Evolutionary conservation across 2,888 invertebrate genomes (phyloP), one percentile per base, ranked within the genome.

Genomic region (Leptopilina syphax): DNA sequence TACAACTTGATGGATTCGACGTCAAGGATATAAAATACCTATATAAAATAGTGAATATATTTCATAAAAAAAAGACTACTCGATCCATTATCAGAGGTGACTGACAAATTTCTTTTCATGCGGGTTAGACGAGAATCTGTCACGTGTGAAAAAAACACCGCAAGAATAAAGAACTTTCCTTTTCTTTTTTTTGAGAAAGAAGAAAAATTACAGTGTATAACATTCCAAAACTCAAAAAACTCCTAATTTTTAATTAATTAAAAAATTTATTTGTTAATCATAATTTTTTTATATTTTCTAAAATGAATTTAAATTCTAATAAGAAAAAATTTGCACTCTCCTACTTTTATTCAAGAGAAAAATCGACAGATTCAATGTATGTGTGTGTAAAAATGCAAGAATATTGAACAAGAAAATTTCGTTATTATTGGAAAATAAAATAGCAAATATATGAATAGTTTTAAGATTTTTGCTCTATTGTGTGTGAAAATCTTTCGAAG

Each of bases 351-450:
- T 44, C 44, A 44, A 50, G 9, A 50, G 12, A 50, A 50, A 50
- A 9, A 10, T 50, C 12, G 1, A 9, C 10, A 50, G 50, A 44
- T 44, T 7, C 7, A 8, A 34, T 34, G 44, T 44, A 44, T 6
- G 44, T 44, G 44, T 44, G 44, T 44, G 44, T 44, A 8, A 44
- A 44, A 50, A 50, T 50, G 9, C 9, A 50, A 50, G 12, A 50
- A 47, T 47, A 47, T 50, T 3, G 10, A 50, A 50, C 34, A 50
- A 50, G 12, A 50, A 50, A 50, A 50, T 60, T n/a, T 60, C 18
- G 60, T 60, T 18, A 57, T 12, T 60, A 60, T 60, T 60, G 60
- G 60, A n/a, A 60, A 60, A 60, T 60, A 60, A 60, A 60, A 18
- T 18, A 8, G 60, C 60, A 60, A 60, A 60, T 60, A n/a, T 18